These are phyloP conservation scores for Sandelia bainsii DNA, from an alignment of 2,797 vertebrate species.

Conservation along the genomic window DNA sequence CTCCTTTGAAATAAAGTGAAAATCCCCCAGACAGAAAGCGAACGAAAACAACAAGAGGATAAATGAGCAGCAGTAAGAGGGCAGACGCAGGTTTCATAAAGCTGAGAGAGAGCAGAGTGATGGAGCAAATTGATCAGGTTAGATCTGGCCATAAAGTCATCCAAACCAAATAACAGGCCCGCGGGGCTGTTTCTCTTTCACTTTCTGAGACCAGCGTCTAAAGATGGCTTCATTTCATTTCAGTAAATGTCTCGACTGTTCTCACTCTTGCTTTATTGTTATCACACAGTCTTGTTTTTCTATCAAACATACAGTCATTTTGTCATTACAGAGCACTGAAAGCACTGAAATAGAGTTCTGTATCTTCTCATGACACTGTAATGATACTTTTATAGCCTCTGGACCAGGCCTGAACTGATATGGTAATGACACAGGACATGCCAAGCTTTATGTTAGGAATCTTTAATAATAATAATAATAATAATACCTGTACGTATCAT, in stretches of 20 bases:
- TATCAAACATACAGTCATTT: too few relatives aligned
- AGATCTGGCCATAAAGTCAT: slow-evolving; percentile 39
- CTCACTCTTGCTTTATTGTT: slow-evolving; percentile 22
- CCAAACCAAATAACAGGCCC: slow-evolving; percentile 58
- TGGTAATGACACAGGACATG: too few relatives aligned
- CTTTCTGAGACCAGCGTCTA: slow-evolving; percentile 40
- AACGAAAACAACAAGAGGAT: slow-evolving; percentile 8
- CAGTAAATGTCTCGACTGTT: slow-evolving; percentile 40
- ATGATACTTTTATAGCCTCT: too few relatives aligned
- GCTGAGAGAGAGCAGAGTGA: slow-evolving; percentile 23
- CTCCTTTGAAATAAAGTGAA: slow-evolving; percentile 4
- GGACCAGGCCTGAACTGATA: too few relatives aligned
- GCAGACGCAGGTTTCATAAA: slow-evolving; percentile 35
- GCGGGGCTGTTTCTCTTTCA: slow-evolving; percentile 38
- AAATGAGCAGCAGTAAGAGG: slow-evolving; percentile 21
- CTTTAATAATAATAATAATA: too few relatives aligned
- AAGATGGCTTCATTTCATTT: slow-evolving; percentile 54
- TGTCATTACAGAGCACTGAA: too few relatives aligned
- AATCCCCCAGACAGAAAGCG: slow-evolving; percentile 6
- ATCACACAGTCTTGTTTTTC: too few relatives aligned
- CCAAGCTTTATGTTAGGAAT: too few relatives aligned
- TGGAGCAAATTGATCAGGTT: slow-evolving; percentile 53
- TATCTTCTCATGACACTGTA: too few relatives aligned
- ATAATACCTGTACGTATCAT: too few relatives aligned
- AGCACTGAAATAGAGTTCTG: too few relatives aligned